phyloP scores from a whole-genome alignment of 2,113 vertebrate genomes.

The Marcusenius ussheri region DNA sequence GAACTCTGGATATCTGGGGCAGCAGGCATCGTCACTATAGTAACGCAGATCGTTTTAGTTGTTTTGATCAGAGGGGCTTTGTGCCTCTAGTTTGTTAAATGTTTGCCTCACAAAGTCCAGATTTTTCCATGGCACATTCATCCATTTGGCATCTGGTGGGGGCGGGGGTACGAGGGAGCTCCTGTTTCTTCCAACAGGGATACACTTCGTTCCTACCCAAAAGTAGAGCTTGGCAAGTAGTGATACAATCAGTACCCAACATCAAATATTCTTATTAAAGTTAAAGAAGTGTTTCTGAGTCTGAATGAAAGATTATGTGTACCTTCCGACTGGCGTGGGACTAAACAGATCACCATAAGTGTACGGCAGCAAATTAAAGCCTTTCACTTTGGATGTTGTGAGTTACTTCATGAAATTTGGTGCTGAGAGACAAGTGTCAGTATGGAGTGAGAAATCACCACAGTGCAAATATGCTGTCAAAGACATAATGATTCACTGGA shows the following conservation, averaged over 20 bases:
- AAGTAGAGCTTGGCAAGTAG: not conserved
- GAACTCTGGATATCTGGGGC: not conserved
- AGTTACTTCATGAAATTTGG: not conserved
- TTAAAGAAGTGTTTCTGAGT: not conserved
- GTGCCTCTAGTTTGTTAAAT: not conserved
- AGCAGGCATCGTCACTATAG: not conserved
- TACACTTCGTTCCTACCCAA: not conserved
- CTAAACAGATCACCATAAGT: not conserved
- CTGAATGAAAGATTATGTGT: not conserved
- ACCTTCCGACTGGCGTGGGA: not conserved
- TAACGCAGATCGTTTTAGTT: not conserved
- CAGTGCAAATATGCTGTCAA: not conserved
- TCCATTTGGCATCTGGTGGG: not conserved
- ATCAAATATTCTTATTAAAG: not conserved
- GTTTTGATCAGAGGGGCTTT: not conserved
- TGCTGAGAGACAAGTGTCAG: not conserved
- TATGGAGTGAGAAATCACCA: not conserved
- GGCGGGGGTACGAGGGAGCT: not conserved
- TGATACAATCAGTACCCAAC: not conserved
- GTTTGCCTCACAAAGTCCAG: not conserved
- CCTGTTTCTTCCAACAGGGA: not conserved
- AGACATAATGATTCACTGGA: not conserved
- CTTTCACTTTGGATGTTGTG: not conserved
- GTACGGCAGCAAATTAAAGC: not conserved
- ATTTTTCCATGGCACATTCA: not conserved